Percentiles rank a stretch among this genome's conserved stretches.
phyloP scores from a whole-genome alignment of 2,113 vertebrate genomes.

The Sminthopsis crassicaudata region DNA sequence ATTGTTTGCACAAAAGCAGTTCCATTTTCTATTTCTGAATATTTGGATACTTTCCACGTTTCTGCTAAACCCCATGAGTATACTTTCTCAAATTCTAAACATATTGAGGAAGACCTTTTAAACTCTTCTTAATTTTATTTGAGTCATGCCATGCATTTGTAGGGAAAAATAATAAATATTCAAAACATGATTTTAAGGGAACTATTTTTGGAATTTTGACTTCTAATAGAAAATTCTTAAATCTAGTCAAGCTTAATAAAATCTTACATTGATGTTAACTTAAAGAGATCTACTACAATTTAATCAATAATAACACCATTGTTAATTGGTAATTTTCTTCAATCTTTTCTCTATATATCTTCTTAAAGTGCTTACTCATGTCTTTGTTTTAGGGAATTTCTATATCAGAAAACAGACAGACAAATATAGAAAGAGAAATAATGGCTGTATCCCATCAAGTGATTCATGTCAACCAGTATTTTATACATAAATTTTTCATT shows the following conservation, averaged over 20 bases:
- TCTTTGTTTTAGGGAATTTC: too few species aligned
- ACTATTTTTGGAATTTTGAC: neutral
- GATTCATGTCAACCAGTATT: too few species aligned
- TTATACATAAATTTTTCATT: too few species aligned
- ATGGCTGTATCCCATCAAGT: too few species aligned
- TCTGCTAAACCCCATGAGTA: neutral
- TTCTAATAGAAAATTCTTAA: neutral
- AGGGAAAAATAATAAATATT: neutral
- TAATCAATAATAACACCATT: neutral
- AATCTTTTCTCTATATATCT: neutral
- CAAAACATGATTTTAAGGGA: neutral
- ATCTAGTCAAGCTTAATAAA: neutral
- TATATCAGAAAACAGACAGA: too few species aligned
- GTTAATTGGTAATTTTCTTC: neutral
- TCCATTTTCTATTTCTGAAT: neutral
- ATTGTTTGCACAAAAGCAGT: neutral
- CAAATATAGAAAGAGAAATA: too few species aligned
- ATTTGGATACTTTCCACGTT: neutral
- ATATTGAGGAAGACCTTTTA: neutral
- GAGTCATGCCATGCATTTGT: neutral
- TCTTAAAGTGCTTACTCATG: neutral
- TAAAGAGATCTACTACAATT: neutral
- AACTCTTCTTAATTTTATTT: neutral
- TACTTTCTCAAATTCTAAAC: neutral
- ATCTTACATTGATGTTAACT: neutral